phyloP scores from a whole-genome alignment of 2,797 vertebrate genomes.

The Nothura maculosa region DNA sequence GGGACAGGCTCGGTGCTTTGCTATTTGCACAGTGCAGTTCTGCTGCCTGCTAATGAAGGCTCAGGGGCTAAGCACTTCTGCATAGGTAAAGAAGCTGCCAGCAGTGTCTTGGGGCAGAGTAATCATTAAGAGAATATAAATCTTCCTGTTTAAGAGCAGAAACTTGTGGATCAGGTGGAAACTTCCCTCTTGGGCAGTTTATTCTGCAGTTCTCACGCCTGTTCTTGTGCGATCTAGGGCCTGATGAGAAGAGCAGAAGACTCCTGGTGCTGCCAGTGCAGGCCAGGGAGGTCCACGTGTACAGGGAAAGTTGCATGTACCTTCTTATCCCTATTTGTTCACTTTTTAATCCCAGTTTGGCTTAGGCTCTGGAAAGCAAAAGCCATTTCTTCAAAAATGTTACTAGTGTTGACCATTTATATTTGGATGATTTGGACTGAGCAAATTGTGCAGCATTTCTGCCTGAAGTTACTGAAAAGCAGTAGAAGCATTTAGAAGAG shows the following conservation, averaged over 20 bases:
- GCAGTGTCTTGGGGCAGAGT: neutral
- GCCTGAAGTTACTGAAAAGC: neutral
- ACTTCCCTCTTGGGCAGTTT: neutral
- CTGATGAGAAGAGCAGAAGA: neutral
- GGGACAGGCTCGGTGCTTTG: neutral
- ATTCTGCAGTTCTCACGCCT: neutral
- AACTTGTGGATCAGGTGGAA: neutral
- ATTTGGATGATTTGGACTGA: neutral
- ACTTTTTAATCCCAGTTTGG: neutral
- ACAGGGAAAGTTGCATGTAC: neutral
- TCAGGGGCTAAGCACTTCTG: neutral
- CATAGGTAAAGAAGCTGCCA: neutral
- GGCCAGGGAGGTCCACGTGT: rapidly evolving
- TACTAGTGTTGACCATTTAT: neutral
- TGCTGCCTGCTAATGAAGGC: neutral
- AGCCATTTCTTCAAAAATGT: neutral
- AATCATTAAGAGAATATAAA: neutral
- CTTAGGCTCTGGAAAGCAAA: neutral
- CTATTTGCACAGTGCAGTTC: neutral
- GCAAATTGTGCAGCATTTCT: neutral
- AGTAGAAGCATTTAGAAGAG: neutral
- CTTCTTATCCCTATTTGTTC: neutral
- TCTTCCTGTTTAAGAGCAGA: neutral
- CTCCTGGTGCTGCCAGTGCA: neutral
- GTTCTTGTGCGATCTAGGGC: rapidly evolving